phyloP scores from a whole-genome alignment of 2,797 vertebrate species.

The Emys orbicularis region DNA sequence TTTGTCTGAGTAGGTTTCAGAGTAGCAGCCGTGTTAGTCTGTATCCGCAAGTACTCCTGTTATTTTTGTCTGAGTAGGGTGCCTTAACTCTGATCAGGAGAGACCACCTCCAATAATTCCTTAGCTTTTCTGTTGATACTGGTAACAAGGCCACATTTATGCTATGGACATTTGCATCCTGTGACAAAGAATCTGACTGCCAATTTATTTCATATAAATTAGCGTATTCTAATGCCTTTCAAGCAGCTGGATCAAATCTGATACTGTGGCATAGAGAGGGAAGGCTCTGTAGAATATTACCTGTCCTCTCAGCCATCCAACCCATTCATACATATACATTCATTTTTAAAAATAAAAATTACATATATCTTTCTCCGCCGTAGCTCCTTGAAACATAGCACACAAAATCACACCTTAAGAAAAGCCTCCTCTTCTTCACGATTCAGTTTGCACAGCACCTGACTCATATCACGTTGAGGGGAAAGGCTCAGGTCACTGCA shows the following conservation, averaged over 20 bases:
- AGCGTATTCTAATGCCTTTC: not conserved
- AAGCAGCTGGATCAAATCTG: not conserved
- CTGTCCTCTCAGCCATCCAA: accelerated
- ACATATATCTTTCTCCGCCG: accelerated
- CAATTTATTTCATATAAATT: not conserved
- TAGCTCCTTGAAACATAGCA: not conserved
- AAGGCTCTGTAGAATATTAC: not conserved
- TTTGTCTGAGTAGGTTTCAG: not conserved
- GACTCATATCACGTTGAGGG: not conserved
- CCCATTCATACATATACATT: accelerated
- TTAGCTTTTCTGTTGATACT: accelerated
- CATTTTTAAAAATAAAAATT: not conserved
- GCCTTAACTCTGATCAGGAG: not conserved
- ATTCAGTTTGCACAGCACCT: not conserved
- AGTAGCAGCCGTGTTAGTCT: no score
- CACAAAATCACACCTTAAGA: accelerated
- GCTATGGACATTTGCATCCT: no score
- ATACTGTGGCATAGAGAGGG: accelerated
- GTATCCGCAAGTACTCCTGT: no score
- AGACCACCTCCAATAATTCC: not conserved
- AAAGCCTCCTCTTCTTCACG: not conserved
- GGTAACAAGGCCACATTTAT: not conserved
- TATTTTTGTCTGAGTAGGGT: not conserved
- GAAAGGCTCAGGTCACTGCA: conserved; percentile 34
- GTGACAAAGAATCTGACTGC: not conserved